phyloP scores from a whole-genome alignment of 2,888 invertebrate species.

The Perizoma affinitatum region DNA sequence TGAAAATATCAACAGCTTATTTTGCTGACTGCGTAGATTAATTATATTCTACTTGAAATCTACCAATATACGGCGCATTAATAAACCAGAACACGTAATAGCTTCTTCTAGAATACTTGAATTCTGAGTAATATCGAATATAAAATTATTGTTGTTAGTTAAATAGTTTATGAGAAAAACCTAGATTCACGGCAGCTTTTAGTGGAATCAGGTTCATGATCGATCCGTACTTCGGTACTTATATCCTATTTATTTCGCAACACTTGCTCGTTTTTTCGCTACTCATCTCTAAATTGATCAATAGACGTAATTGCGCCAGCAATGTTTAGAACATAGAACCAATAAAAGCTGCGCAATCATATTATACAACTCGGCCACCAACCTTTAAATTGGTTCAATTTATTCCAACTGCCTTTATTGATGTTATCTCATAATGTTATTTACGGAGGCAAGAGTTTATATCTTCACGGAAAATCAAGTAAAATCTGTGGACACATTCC shows the following conservation, averaged over 20 bases:
- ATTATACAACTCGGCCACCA: conserved; percentile 61
- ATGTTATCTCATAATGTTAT: conserved; percentile 45
- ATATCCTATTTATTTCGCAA: conserved; percentile 16
- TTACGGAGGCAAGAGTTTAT: conserved; percentile 48
- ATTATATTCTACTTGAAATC: conserved; percentile 20
- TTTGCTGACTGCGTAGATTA: background rate
- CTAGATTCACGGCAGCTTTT: conserved; percentile 27
- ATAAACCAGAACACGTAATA: conserved; percentile 24
- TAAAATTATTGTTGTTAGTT: conserved; percentile 9
- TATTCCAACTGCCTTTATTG: conserved; percentile 69
- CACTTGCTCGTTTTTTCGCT: conserved; percentile 12
- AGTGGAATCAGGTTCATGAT: no score
- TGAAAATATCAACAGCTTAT: conserved; percentile 3
- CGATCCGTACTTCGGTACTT: conserved; percentile 9
- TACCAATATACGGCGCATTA: conserved; percentile 19
- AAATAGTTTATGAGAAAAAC: conserved; percentile 18
- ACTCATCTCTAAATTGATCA: conserved; percentile 33
- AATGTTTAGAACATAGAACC: conserved; percentile 49
- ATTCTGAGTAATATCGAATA: conserved; percentile 24
- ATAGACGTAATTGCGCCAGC: conserved; percentile 59
- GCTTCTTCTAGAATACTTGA: conserved; percentile 30
- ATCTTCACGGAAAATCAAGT: conserved; percentile 8
- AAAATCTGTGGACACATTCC: background rate
- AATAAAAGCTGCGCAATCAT: conserved; percentile 56
- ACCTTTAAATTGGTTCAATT: conserved; percentile 70